Conservation (phyloP, 1,140 invertebrate species). For the Phocides pigmalion region DNA sequence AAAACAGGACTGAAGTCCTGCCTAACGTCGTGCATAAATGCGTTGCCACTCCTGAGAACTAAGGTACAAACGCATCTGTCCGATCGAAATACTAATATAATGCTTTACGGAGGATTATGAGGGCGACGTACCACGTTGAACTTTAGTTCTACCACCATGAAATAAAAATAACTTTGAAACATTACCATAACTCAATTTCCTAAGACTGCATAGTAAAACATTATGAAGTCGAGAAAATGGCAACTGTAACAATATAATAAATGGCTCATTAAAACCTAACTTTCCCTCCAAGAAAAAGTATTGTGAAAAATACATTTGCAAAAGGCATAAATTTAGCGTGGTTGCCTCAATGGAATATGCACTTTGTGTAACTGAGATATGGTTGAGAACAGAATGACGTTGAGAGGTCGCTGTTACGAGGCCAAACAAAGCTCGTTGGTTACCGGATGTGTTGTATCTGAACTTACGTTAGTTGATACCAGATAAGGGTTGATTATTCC, state of each 20-base stretch:
- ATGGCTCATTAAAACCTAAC: slow-evolving; percentile 60
- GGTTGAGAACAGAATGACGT: slow-evolving; percentile 46
- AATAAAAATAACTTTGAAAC: background rate
- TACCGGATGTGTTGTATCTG: slow-evolving; percentile 61
- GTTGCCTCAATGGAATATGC: slow-evolving; percentile 12
- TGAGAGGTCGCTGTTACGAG: slow-evolving; percentile 58
- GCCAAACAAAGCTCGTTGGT: slow-evolving; percentile 65
- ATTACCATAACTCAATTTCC: slow-evolving; percentile 24
- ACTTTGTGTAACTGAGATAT: slow-evolving; percentile 27
- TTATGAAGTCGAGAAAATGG: slow-evolving; percentile 23
- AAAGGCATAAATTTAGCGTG: slow-evolving; percentile 61
- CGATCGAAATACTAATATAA: too few species aligned
- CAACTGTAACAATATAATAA: slow-evolving; percentile 43
- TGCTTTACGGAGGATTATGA: too few species aligned
- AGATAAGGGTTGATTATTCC: slow-evolving; percentile 33
- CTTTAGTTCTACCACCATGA: too few species aligned
- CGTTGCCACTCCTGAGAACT: too few species aligned
- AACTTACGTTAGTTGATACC: slow-evolving; percentile 47
- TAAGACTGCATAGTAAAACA: slow-evolving; percentile 24
- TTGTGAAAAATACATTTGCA: slow-evolving; percentile 59
- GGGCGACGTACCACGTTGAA: too few species aligned
- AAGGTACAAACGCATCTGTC: too few species aligned
- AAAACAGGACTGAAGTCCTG: too few species aligned
- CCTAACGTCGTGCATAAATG: too few species aligned
- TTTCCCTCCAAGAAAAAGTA: slow-evolving; percentile 54